Evolutionary conservation across 2,113 vertebrate species (phyloP), one percentile per base, ranked within the genome.

Genomic region (Centropus bengalensis): DNA sequence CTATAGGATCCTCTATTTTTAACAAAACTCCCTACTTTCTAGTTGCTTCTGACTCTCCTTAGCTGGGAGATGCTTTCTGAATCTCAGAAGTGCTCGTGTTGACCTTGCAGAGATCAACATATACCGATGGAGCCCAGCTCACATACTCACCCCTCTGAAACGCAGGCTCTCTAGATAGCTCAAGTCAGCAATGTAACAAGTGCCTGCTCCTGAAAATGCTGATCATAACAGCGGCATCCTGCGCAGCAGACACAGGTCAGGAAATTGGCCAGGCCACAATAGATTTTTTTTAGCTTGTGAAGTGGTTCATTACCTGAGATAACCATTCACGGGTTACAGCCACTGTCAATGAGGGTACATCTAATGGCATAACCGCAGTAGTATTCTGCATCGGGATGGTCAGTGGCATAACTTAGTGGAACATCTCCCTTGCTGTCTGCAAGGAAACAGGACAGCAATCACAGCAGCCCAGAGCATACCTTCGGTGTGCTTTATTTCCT

Each of bases 321-420:
- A 83, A 74, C 32, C 32, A 47, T 67, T 94, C n/a, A 26, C 55
- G 38, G 4, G 62, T 79, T 85, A 36, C 14, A 64, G 14, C 38
- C 22, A 10, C 42, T 88, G 5, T 47, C 27, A 70, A 28, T 0
- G 0, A 32, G 18, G 30, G 18, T 62, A 26, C 11, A 66, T 70
- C 17, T 32, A 51, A 42, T 14, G 23, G 38, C 27, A 24, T 14
- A 44, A 56, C 10, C 47, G 36, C 82, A 93, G 10, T 36, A 59
- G n/a, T 51, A 21, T 67, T 91, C 75, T 52, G 12, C 20, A 89
- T 5, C 14, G 22, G 28, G 18, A n/a, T 24, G 6, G 38, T 52
- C 28, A 67, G 9, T 40, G 59, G 12, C 66, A 32, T 1, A 60
- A 66, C 52, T 78, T 26, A 55, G 12, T 64, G 52, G 13, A 40